A percentile compares a stretch with the other conserved stretches of the same genome.
Conservation (phyloP, 1,140 invertebrate genomes). For the Neuroterus valhalla region DNA sequence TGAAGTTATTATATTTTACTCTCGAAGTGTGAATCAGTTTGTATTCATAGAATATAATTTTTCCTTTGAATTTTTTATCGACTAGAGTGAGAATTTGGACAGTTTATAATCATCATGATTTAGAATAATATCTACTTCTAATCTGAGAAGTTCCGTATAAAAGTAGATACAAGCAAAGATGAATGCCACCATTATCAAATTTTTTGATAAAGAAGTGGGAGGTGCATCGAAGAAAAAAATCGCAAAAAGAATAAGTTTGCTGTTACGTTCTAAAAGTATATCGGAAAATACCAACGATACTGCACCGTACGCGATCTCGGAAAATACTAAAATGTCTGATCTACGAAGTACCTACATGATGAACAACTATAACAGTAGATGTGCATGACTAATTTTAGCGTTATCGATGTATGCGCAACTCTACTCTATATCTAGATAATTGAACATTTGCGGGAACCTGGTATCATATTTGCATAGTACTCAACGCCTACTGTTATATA, state of each 20-base stretch:
- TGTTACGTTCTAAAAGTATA: background rate
- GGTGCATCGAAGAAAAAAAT: background rate
- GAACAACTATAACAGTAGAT: background rate
- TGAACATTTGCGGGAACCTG: too few species aligned
- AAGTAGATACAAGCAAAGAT: slow-evolving; percentile 67
- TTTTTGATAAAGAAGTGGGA: background rate
- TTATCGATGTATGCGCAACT: background rate
- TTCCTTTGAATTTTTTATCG: background rate
- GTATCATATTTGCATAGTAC: too few species aligned
- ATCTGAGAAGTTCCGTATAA: slow-evolving; percentile 60
- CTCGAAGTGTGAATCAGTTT: too few species aligned
- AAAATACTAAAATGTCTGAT: slow-evolving; percentile 43
- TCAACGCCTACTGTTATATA: too few species aligned
- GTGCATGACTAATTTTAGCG: background rate
- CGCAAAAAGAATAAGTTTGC: background rate
- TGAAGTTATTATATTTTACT: too few species aligned
- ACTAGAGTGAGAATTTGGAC: slow-evolving; percentile 61
- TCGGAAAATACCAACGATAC: slow-evolving; percentile 24
- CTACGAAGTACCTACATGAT: background rate
- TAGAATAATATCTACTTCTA: slow-evolving; percentile 66
- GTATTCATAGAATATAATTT: too few species aligned
- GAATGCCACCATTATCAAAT: slow-evolving; percentile 62
- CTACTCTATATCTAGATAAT: too few species aligned
- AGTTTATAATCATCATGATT: slow-evolving; percentile 61
- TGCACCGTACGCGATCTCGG: slow-evolving; percentile 45